These are phyloP conservation scores for Carollia perspicillata DNA, from an alignment of 2,113 vertebrate genomes.

Conservation along the genomic window DNA sequence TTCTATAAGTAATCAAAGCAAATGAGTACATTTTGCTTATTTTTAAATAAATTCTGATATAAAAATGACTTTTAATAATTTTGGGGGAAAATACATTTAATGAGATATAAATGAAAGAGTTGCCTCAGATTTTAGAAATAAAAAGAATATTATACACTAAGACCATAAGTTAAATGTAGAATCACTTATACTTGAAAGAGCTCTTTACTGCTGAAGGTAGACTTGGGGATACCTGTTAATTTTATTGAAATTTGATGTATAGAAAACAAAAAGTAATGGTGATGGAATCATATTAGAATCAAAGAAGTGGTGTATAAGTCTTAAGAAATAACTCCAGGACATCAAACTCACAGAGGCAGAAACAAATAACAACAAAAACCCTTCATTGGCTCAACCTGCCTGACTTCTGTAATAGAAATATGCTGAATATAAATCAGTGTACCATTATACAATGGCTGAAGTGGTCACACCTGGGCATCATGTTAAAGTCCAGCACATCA, in stretches of 20 bases:
- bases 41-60: not conserved
- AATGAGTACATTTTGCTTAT: not conserved
- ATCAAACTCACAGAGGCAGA: slow-evolving; percentile 24
- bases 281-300: slow-evolving; percentile 29
- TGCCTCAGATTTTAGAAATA: not conserved
- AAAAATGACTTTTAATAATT: not conserved
- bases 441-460: not conserved
- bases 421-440: not conserved
- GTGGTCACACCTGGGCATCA: not conserved
- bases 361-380: not conserved
- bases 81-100: not conserved
- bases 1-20: not conserved
- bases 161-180: not conserved
- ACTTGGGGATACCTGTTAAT: not conserved
- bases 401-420: accelerated
- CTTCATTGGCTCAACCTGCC: not conserved
- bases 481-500: not conserved
- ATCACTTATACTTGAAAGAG: not conserved
- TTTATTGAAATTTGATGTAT: slow-evolving; percentile 21
- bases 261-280: slow-evolving; percentile 45
- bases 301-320: not conserved
- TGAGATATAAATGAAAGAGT: not conserved
- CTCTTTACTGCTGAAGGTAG: not conserved
- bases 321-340: slow-evolving; percentile 37
- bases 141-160: not conserved